Evolutionary conservation across 2,888 invertebrate genomes (phyloP), one percentile per base, ranked within the genome.

Genomic region (Ornithoptera alexandrae): DNA sequence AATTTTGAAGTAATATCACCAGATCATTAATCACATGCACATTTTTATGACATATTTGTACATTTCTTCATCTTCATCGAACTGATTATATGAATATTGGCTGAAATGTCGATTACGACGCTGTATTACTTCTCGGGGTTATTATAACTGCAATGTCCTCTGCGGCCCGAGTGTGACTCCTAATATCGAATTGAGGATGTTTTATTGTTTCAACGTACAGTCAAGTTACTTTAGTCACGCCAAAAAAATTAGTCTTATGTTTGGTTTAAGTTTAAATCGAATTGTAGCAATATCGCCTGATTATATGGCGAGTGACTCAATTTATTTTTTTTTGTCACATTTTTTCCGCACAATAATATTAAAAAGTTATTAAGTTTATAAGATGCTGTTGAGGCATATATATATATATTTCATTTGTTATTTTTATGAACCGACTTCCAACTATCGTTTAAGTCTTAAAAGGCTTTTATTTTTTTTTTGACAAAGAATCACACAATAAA

Each of bases 351-450:
- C 87, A 88, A 87, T 82, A 77, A 77, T 84, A 85, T 82, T 79
- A 68, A 83, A 30, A 80, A 83, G 87, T 90, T 89, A 85, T 86
- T 86, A 85, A 88, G 89, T 90, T 89, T 91, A 90, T 90, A 85
- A 84, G 84, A 86, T 87, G 86, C 85, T 91, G 89, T 92, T 91
- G 89, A 91, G 90, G 87, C 83, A 85, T 85, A 78, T 81, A 79
- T 86, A 46, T 46, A 85, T 76, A 78, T 90, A 89, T 90, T 89
- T 85, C 89, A 87, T 87, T 80, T 78, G 82, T 84, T 82, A 81
- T 82, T 83, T 83, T 84, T 76, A 30, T 22, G 15, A 53, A 68
- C 62, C 15, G 22, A 75, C 72, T 82, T n/a, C 62, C 68, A 20
- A 62, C 39, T 58, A 50, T 56, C 24, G 46, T 67, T 68, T 10